Base-by-base conservation (phyloP, 2,113 vertebrate species). In the Lophochroa leadbeateri region DNA sequence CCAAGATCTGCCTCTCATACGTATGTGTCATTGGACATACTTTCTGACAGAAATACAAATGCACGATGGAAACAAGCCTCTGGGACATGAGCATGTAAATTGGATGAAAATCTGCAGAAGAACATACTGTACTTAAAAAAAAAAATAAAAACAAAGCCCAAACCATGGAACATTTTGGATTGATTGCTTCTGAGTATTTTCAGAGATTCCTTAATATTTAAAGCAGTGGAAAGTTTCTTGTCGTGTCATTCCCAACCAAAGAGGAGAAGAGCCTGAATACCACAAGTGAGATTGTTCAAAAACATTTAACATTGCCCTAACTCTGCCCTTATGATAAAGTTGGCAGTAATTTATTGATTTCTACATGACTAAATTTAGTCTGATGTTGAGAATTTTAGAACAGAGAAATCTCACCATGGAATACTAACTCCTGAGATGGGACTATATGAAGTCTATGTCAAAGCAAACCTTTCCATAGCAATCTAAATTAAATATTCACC, bases 201-300 rank as follows among this genome's bases (percentile, higher is more conserved):
- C 60, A 58, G 83, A 91, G 86, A 89, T 92, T 89, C 64, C 72
- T 91, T 63, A 92, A 50, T 81, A 47, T 94, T 92, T 94, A 94
- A 91, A 92, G 93, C 84, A 88, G 35, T 86, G 93, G 96, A 89
- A 97, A 94, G 82, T 96, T 94, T 93, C 74, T 91, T 23, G 2
- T 77, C 19, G 4, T 17, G 43, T 75, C 60, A 10, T 88, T 91
- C 76, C 71, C 83, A 86, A 7, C 72, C 77, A 25, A 41, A 55
- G 79, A 77, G 76, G 60, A 41, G 23, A 91, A 89, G 55, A 92
- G 86, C 72, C 64, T 82, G 39, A 91, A 91, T 47, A 82, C 74
- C 69, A 68, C 5, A 50, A 53, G 69, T 68, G 35, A 71, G 82
- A 82, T 39, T 71, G 65, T 52, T 94, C 82, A 83, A 29, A 95